Percentiles rank a stretch among this genome's conserved stretches.
phyloP scores from a whole-genome alignment of 2,113 vertebrate genomes.

The Procavia capensis region DNA sequence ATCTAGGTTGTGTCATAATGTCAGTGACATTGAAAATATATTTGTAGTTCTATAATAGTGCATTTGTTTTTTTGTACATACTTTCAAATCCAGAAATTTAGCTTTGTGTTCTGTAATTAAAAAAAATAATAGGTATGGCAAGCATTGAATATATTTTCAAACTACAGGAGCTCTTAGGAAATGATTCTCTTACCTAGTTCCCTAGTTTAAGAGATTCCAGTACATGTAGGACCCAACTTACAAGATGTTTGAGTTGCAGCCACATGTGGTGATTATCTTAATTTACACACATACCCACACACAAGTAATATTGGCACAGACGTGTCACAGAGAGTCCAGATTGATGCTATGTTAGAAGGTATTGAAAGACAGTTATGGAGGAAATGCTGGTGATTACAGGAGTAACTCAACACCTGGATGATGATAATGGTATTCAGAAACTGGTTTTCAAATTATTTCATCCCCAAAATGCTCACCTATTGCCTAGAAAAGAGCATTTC shows the following conservation, averaged over 20 bases:
- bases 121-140: conserved; percentile 19
- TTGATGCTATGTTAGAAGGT: neutral
- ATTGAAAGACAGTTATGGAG: neutral
- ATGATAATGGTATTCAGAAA: neutral
- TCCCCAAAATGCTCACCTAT: neutral
- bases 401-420: neutral
- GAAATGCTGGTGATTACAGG: neutral
- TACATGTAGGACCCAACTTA: neutral
- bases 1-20: neutral
- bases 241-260: neutral
- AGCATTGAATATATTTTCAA: neutral
- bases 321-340: neutral
- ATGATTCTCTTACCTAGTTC: neutral
- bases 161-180: neutral
- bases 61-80: neutral
- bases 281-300: no score
- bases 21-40: neutral
- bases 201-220: neutral
- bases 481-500: neutral
- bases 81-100: conserved; percentile 7
- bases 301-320: neutral
- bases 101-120: conserved; percentile 22
- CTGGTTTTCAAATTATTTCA: neutral
- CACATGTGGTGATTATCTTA: no score
- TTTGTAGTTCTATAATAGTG: neutral